Conservation (phyloP, 2,888 invertebrate species). For the Drosophila algonquin region DNA sequence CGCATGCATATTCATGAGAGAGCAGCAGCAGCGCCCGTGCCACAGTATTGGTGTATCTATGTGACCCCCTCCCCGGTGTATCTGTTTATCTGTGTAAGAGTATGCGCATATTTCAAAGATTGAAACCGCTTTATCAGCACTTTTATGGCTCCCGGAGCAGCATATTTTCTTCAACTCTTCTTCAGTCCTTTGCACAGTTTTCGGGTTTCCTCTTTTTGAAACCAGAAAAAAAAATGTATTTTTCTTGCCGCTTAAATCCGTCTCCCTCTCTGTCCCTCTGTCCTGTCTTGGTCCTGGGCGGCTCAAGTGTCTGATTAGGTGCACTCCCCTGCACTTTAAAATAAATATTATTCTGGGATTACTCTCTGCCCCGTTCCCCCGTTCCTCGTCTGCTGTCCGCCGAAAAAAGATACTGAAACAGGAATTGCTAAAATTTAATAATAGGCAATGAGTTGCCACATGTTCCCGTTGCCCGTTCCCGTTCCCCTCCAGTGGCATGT, state of each 20-base stretch:
- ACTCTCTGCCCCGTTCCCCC: constrained; percentile 42
- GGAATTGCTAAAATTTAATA: constrained; percentile 67
- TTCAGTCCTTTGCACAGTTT: constrained; percentile 23
- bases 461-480: constrained; percentile 20
- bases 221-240: constrained; percentile 61
- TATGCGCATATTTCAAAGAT: constrained; percentile 66
- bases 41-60: constrained; percentile 33
- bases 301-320: constrained; percentile 78
- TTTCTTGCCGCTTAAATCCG: constrained; percentile 80
- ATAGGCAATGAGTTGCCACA: constrained; percentile 67
- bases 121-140: constrained; percentile 72
- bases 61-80: not conserved
- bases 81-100: constrained; percentile 25
- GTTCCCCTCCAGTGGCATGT: constrained; percentile 40
- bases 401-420: constrained; percentile 45
- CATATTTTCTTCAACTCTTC: constrained; percentile 58
- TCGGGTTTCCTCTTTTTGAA: constrained; percentile 20
- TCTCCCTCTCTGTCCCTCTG: constrained; percentile 33
- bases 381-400: constrained; percentile 30
- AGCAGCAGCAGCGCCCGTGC: constrained; percentile 32
- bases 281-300: too few species aligned
- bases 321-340: constrained; percentile 74
- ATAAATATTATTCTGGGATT: constrained; percentile 81
- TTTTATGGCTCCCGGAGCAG: constrained; percentile 68
- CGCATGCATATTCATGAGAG: constrained; percentile 77